Base-by-base conservation (phyloP, 2,113 vertebrate species). In the Lophotis ruficrista region DNA sequence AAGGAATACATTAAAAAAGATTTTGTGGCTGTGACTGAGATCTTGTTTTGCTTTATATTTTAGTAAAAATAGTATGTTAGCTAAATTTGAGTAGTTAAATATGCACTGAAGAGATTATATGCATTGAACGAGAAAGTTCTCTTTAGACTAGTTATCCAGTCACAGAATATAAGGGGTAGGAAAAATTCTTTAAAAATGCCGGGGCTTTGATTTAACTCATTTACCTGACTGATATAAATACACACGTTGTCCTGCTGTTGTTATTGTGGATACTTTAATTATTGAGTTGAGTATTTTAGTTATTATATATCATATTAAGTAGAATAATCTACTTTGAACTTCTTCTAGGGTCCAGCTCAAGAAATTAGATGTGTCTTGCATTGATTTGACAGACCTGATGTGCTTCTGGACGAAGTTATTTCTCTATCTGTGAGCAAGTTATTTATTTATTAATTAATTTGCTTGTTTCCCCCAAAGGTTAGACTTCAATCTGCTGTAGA, bases 1-100 rank as follows among this genome's bases (percentile, higher is more conserved):
- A 99, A 99, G 99, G 99, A 99, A 99, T 99, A 98, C 99, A 99
- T 99, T 99, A 99, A 99, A 98, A 98, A 98, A 98, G 98, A 99
- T 99, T 99, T 99, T 98, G 98, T 98, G 98, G 98, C 98, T 99
- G 98, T 98, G 98, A 98, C 98, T 98, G 98, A 99, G 98, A 99
- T 99, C 98, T 98, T 98, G 98, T 98, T 98, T 98, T 97, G 98
- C 97, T 98, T 98, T 98, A 97, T 98, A 98, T 98, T 98, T 98
- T 96, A 98, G 96, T 86, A 96, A 97, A 96, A 96, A 93, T 84
- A 94, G 93, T 94, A 93, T 96, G 95, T 97, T 96, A 94, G 97
- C 96, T 98, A 96, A 92, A 98, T 98, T 96, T 95, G 94, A 96
- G 80, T 78, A 97, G 95, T 69, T 83, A 96, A 97, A 91, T 93